phyloP scores from a whole-genome alignment of 2,888 invertebrate genomes.

The Limnephilus lunatus region DNA sequence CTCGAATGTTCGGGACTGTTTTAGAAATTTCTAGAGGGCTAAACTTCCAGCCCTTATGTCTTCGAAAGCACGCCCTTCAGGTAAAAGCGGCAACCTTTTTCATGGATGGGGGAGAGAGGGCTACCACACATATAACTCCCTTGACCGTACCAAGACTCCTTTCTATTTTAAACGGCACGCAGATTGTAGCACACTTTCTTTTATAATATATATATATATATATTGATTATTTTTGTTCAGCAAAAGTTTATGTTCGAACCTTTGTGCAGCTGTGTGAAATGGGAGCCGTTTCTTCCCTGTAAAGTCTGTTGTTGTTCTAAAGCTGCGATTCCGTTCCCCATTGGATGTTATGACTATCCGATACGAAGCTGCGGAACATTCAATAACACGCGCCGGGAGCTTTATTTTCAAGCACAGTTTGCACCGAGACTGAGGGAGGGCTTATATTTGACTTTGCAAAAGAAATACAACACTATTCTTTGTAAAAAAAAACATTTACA shows the following conservation, averaged over 20 bases:
- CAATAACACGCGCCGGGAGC: neutral
- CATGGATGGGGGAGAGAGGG: too few relatives aligned
- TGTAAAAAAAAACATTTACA: neutral
- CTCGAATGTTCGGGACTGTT: too few relatives aligned
- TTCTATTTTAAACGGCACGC: too few relatives aligned
- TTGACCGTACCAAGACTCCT: too few relatives aligned
- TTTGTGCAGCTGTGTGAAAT: neutral
- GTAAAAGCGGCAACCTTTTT: too few relatives aligned
- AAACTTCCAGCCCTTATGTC: too few relatives aligned
- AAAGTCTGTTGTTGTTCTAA: constrained; percentile 26
- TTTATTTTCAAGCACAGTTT: neutral
- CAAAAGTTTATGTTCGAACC: neutral
- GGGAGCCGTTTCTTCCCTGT: neutral
- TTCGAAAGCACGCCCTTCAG: too few relatives aligned
- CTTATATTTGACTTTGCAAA: neutral
- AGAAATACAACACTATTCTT: neutral
- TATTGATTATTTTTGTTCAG: neutral
- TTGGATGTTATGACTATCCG: constrained; percentile 12
- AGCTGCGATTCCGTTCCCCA: constrained; percentile 12
- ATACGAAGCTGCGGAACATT: constrained; percentile 7
- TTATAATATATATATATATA: too few relatives aligned
- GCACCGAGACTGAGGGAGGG: neutral
- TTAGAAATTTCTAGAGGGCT: too few relatives aligned
- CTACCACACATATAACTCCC: too few relatives aligned
- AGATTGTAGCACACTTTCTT: too few relatives aligned